Conservation (phyloP, 2,113 vertebrate genomes). For the Neodon shergylaensis region DNA sequence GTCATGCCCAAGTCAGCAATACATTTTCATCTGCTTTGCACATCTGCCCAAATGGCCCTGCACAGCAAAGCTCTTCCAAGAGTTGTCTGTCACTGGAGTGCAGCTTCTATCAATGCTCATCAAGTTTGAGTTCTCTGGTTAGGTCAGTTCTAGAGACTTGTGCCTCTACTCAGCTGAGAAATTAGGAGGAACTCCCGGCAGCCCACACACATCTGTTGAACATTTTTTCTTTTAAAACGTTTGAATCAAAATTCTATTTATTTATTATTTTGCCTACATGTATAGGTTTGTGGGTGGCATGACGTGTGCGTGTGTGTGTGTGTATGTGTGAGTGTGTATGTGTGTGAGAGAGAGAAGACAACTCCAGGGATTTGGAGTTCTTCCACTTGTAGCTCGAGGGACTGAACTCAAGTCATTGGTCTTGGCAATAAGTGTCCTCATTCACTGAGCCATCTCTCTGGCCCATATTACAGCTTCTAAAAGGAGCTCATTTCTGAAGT, state of each 20-base stretch:
- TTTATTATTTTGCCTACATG: background rate
- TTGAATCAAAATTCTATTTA: background rate
- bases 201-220: background rate
- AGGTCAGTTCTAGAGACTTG: background rate
- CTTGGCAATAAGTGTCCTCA: background rate
- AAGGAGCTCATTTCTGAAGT: background rate
- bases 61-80: background rate
- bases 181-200: background rate
- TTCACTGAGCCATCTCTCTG: background rate
- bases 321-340: too few species aligned
- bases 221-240: background rate
- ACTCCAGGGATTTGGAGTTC: background rate
- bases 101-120: background rate
- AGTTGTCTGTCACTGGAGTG: fast-evolving
- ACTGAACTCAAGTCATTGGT: background rate
- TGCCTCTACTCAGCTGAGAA: background rate
- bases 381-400: background rate
- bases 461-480: background rate
- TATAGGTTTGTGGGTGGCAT: background rate
- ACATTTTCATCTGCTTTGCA: background rate
- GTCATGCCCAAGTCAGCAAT: too few species aligned
- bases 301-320: too few species aligned
- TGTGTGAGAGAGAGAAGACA: background rate
- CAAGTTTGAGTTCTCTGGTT: background rate
- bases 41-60: background rate